phyloP scores from a whole-genome alignment of 2,113 vertebrate species.

The Malurus alboscapulatus region DNA sequence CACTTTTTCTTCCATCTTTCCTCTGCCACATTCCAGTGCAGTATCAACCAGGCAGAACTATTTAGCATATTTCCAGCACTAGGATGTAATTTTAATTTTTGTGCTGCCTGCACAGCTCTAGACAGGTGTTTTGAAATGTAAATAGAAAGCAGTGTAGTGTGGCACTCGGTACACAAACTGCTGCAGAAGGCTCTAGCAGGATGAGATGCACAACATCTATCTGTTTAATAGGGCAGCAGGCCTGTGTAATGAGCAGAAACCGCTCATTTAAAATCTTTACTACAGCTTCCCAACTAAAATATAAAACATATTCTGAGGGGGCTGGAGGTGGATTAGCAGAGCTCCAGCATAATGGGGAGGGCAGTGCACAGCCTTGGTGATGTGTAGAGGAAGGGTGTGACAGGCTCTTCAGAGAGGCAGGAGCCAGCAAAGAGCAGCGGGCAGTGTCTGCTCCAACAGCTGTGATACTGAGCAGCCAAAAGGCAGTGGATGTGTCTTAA shows the following conservation, averaged over 20 bases:
- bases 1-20: neutral
- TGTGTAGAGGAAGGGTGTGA: neutral
- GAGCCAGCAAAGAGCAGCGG: neutral
- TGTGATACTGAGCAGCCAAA: neutral
- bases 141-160: neutral
- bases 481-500: neutral
- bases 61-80: neutral
- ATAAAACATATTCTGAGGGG: neutral
- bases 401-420: neutral
- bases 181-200: neutral
- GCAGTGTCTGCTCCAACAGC: neutral
- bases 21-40: neutral
- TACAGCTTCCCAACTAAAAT: conserved; percentile 6
- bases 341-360: neutral
- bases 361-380: neutral
- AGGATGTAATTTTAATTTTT: neutral
- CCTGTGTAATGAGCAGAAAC: conserved; percentile 23
- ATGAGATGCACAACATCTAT: neutral
- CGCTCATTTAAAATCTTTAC: neutral
- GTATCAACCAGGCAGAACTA: neutral
- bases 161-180: neutral
- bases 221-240: neutral
- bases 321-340: neutral
- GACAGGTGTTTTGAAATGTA: conserved; percentile 39
- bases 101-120: neutral